phyloP scores from a whole-genome alignment of 2,797 vertebrate genomes.

The Tachyglossus aculeatus region DNA sequence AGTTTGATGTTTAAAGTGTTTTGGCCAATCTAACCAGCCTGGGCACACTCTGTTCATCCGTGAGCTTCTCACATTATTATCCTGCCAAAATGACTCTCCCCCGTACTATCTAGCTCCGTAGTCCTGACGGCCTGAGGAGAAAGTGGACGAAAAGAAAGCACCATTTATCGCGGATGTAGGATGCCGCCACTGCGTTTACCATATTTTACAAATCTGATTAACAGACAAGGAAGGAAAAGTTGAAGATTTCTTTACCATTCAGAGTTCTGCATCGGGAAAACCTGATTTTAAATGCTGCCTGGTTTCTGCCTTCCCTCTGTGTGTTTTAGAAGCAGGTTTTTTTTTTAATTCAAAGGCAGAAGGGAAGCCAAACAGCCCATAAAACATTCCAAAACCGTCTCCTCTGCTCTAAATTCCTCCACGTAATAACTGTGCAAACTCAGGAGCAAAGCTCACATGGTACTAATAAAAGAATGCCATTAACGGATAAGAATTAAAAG shows the following conservation, averaged over 20 bases:
- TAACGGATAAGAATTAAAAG: background rate
- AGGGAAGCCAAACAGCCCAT: background rate
- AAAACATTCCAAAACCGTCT: background rate
- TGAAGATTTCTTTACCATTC: too few species aligned
- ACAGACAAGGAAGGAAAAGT: too few species aligned
- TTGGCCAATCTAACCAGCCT: slow-evolving; percentile 53
- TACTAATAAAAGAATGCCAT: background rate
- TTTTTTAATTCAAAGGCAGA: rapidly evolving
- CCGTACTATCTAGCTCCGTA: background rate
- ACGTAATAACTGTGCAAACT: too few species aligned
- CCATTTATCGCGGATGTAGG: too few species aligned
- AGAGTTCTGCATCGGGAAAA: too few species aligned
- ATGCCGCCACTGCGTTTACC: rapidly evolving
- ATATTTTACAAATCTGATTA: too few species aligned
- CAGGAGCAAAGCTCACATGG: background rate
- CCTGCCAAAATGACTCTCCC: background rate
- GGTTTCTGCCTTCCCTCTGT: too few species aligned
- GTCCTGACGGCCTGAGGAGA: background rate
- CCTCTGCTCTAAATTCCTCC: background rate
- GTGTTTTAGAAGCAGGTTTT: too few species aligned
- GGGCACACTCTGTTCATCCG: slow-evolving; percentile 22
- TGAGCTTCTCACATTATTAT: rapidly evolving
- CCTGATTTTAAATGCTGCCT: too few species aligned
- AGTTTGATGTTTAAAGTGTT: slow-evolving; percentile 38
- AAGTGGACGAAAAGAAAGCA: too few species aligned